Evolutionary conservation across 2,888 invertebrate species (phyloP), one percentile per base, ranked within the genome.

Genomic region (Alloplasta piceator): DNA sequence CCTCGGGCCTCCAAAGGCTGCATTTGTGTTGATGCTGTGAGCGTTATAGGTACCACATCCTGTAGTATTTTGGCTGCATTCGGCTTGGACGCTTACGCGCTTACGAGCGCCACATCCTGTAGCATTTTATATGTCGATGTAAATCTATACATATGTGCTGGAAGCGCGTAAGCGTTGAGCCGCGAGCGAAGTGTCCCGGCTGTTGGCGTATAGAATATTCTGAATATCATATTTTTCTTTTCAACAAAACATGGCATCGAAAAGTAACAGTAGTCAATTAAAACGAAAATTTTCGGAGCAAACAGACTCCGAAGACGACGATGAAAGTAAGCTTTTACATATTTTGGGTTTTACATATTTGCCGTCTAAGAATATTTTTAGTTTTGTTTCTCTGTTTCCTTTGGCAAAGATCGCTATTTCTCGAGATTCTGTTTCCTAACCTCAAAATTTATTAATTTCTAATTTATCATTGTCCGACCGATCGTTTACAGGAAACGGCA

Each of bases 241-340:
- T 56, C 52, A 63, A 36, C 48, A 36, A 26, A 77, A 77, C 56
- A 80, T 81, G 80, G 77, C 72, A 58, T 81, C 77, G 26, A 77
- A 68, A 50, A 70, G 67, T 46, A 77, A 70, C 1, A 67, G 71
- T 26, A 83, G 58, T 7, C 73, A 43, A 39, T 55, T 83, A 36
- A 90, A 90, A 82, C 85, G 90, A 68, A 90, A 88, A 80, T 81
- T 87, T n/a, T 16, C 75, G 6, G 80, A 84, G 14, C 76, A 67
- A 4, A 87, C 82, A 75, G 87, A 88, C 68, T 85, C 86, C 0
- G 87, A 89, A 1, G 87, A 88, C 71, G 88, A 90, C 52, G 85
- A 26, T 48, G 85, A 83, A 43, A 86, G 90, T 89, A 41, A 87
- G 89, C 85, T 66, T 41, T 26, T 26, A 3, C 10, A 16, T 6